Evolutionary conservation across 2,113 vertebrate species (phyloP).

Genomic region (Cynocephalus volans): DNA sequence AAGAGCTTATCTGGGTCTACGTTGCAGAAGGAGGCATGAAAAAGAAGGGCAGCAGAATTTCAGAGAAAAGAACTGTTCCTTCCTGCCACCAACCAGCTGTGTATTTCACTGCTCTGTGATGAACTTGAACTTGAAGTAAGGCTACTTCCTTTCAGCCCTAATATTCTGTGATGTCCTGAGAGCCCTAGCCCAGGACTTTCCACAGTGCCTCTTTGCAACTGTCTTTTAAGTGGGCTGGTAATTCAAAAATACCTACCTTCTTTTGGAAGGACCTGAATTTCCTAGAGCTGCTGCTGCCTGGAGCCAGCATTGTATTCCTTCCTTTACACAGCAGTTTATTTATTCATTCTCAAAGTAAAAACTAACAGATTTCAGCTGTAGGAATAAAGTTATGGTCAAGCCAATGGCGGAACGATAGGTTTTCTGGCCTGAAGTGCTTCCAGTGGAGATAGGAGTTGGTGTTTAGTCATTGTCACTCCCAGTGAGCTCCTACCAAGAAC

Average conservation of each 20-base stretch:
- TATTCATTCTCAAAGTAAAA: not conserved
- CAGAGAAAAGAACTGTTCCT: not conserved
- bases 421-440: conserved; percentile 31
- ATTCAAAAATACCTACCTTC: not conserved
- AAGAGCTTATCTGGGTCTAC: not conserved
- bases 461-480: not conserved
- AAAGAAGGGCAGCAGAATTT: not conserved
- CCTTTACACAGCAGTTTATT: not conserved
- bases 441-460: not conserved
- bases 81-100: not conserved
- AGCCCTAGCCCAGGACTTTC: not conserved
- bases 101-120: not conserved
- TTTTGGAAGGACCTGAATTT: not conserved
- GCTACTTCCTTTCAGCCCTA: not conserved
- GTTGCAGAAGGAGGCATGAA: not conserved
- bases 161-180: not conserved
- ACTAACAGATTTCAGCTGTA: conserved; percentile 42
- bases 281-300: not conserved
- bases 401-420: not conserved
- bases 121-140: not conserved
- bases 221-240: not conserved
- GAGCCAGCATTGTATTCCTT: not conserved
- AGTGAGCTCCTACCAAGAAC: conserved; percentile 48
- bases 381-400: not conserved
- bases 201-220: accelerated